Base-by-base conservation (phyloP, 1,140 invertebrate species). In the Polypedilum vanderplanki region DNA sequence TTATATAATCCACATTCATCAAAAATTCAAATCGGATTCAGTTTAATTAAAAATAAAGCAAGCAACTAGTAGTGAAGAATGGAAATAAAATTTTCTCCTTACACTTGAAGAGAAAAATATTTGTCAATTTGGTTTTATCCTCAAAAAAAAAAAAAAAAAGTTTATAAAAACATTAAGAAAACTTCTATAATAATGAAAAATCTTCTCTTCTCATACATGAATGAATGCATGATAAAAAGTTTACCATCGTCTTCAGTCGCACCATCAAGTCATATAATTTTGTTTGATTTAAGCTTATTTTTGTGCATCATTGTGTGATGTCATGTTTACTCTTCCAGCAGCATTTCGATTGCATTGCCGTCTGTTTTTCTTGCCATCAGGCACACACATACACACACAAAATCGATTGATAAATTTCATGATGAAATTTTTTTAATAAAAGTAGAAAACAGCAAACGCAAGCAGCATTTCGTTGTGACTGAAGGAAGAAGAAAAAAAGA, bases 381-480 rank as follows among this genome's bases (percentile, higher is more conserved):
- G 9, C 8, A 57, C n/a, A n/a, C 46, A 57, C 12, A n/a, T 12
- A 57, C 46, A 15, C 46, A 57, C 12, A 57, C 4, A 57, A 3
- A 57, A 57, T 57, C 46, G 46, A 57, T n/a, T 57, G 46, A 57
- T 57, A 57, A 57, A 57, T 57, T 57, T 57, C 46, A 57, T 57
- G 46, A 57, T 57, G 46, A 57, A 57, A 0, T 57, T 57, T 57
- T 57, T 57, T 57, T 57, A 57, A 57, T 57, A 57, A n/a, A 57
- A 57, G 46, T n/a, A 57, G 46, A 15, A 57, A 57, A 57, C n/a
- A 57, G 46, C 46, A 57, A 57, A 57, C 46, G 46, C 46, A 57
- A 57, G 46, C 46, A 57, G 46, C 46, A 57, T 57, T 57, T 33
- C 24, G 24, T 33, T 33, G 24, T 33, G 24, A 33, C 24, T 33